Conservation (phyloP, 1,140 invertebrate genomes). For the Papilio helenus region DNA sequence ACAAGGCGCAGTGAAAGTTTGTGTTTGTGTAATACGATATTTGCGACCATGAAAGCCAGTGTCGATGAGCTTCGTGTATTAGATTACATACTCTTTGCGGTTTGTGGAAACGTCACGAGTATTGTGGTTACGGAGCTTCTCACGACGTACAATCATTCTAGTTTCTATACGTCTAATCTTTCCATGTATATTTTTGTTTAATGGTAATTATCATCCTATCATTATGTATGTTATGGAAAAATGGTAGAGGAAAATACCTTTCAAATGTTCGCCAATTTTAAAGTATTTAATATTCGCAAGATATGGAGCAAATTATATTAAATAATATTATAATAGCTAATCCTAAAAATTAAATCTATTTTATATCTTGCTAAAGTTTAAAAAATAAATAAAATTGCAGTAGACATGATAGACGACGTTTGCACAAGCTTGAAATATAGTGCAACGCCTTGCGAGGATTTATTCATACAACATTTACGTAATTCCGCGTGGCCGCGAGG, state of each 20-base stretch:
- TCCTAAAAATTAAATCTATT: background rate
- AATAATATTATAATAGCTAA: too few species aligned
- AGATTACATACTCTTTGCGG: constrained; percentile 79
- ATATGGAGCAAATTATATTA: too few species aligned
- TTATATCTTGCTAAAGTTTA: background rate
- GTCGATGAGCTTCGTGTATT: constrained; percentile 80
- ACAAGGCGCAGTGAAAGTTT: constrained; percentile 44
- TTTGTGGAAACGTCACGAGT: constrained; percentile 75
- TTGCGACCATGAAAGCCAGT: constrained; percentile 75
- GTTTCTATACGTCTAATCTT: constrained; percentile 55
- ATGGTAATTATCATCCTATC: background rate
- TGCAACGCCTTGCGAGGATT: constrained; percentile 29
- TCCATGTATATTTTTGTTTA: constrained; percentile 50
- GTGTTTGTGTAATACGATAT: constrained; percentile 74
- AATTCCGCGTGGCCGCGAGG: constrained; percentile 38
- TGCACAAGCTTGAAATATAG: constrained; percentile 31
- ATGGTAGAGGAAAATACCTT: too few species aligned
- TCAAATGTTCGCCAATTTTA: too few species aligned
- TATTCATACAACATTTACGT: constrained; percentile 40
- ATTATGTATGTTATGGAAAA: too few species aligned
- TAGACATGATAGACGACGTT: constrained; percentile 35
- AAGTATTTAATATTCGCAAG: too few species aligned
- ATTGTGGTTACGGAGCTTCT: constrained; percentile 75
- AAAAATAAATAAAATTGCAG: constrained; percentile 27
- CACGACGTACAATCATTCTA: constrained; percentile 63